These are phyloP conservation scores for Sinhomidia bicolor DNA, from an alignment of 2,888 invertebrate genomes.

Conservation along the genomic window DNA sequence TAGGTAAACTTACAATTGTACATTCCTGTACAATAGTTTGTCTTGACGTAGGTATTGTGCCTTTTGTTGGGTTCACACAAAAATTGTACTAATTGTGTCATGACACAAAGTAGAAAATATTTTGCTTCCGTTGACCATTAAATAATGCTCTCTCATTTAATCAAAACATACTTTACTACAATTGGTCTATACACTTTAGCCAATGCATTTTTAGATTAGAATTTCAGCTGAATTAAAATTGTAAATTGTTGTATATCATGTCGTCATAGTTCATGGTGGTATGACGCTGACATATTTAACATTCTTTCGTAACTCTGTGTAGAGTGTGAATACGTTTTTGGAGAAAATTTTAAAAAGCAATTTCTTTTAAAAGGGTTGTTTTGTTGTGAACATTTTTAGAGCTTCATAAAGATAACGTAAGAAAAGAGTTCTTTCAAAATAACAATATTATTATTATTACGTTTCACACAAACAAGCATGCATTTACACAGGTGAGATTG, in stretches of 20 bases:
- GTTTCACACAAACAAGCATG: too few relatives aligned
- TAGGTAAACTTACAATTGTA: background rate
- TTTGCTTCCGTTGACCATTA: background rate
- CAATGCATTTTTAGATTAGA: background rate
- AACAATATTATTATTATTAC: background rate
- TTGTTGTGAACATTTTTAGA: slow-evolving; percentile 58
- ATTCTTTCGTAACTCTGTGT: slow-evolving; percentile 30
- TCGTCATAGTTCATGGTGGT: slow-evolving; percentile 25
- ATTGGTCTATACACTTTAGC: too few relatives aligned
- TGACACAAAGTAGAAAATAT: background rate
- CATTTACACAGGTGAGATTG: slow-evolving; percentile 24
- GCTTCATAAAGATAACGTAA: slow-evolving; percentile 69
- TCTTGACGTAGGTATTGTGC: too few relatives aligned
- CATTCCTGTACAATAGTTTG: too few relatives aligned
- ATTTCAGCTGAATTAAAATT: slow-evolving; percentile 15
- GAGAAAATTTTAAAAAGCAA: slow-evolving; percentile 38
- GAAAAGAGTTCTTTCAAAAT: slow-evolving; percentile 28
- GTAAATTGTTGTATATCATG: background rate
- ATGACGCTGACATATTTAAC: slow-evolving; percentile 29
- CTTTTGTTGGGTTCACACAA: background rate
- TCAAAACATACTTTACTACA: too few relatives aligned
- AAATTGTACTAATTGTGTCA: slow-evolving; percentile 29
- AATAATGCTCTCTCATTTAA: background rate
- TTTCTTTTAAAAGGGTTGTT: slow-evolving; percentile 61
- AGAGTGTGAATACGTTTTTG: background rate